Evolutionary conservation across 2,113 vertebrate genomes (phyloP).

Genomic region (Sinocyclocheilus rhinocerous): DNA sequence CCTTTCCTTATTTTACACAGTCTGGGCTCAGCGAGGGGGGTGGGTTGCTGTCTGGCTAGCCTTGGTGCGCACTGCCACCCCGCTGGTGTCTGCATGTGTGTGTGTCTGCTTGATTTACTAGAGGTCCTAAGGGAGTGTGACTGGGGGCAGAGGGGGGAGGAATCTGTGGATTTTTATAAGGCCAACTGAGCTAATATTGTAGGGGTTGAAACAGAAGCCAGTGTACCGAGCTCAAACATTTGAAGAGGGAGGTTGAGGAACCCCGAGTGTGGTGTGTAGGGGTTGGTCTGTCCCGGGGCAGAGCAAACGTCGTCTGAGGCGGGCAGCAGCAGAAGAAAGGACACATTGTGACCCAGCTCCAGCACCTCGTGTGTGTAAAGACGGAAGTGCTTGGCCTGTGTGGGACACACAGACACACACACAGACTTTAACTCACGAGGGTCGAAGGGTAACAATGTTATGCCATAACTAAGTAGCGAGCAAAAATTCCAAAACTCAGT

Average conservation of each 20-base stretch:
- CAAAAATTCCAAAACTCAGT: background rate
- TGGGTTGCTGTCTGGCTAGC: constrained; percentile 52
- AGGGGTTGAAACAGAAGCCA: constrained; percentile 62
- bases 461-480: background rate
- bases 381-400: constrained; percentile 92
- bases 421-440: constrained; percentile 31
- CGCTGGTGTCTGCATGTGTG: constrained; percentile 50
- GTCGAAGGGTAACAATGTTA: constrained; percentile 47
- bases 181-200: constrained; percentile 84
- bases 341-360: constrained; percentile 95
- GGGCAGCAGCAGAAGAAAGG: constrained; percentile 97
- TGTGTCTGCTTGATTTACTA: constrained; percentile 81
- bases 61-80: constrained; percentile 48
- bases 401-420: constrained; percentile 79
- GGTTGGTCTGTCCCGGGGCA: constrained; percentile 97
- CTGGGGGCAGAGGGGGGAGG: constrained; percentile 62
- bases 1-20: constrained; percentile 52
- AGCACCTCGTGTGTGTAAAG: constrained; percentile 98
- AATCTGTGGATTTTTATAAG: constrained; percentile 90
- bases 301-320: constrained; percentile 95
- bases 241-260: constrained; percentile 99
- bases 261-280: constrained; percentile 90
- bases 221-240: constrained; percentile 95
- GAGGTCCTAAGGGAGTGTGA: constrained; percentile 79
- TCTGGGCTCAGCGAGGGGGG: background rate